These are phyloP conservation scores for Steatornis caripensis DNA, from an alignment of 2,113 vertebrate species.

Conservation along the genomic window DNA sequence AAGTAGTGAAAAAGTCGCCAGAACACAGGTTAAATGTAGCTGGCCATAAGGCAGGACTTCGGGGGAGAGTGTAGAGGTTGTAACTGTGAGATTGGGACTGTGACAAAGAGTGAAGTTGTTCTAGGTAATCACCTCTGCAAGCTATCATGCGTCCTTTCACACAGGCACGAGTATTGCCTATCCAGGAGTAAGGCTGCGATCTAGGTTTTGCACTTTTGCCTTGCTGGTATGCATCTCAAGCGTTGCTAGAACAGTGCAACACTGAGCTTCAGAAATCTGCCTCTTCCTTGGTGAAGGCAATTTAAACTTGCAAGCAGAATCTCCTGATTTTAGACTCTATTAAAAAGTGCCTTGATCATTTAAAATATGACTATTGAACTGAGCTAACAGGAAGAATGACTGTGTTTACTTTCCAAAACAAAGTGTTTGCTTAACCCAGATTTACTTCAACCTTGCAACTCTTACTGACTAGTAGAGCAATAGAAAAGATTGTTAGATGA, in stretches of 20 bases:
- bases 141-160: not conserved
- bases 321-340: not conserved
- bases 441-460: not conserved
- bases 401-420: constrained; percentile 1
- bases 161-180: accelerated
- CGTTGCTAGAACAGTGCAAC: not conserved
- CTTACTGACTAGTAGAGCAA: not conserved
- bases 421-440: constrained; percentile 33
- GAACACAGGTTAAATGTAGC: not conserved
- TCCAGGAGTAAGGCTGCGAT: not conserved
- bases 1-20: not conserved
- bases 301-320: not conserved
- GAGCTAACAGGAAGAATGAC: not conserved
- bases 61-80: too few relatives aligned
- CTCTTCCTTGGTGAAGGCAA: not conserved
- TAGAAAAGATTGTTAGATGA: not conserved
- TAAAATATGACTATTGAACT: not conserved
- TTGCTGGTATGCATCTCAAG: not conserved
- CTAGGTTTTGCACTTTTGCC: not conserved
- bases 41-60: not conserved
- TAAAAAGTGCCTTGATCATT: not conserved
- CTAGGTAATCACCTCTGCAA: not conserved
- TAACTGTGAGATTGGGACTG: not conserved
- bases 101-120: not conserved
- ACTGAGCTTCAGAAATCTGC: not conserved